phyloP scores from a whole-genome alignment of 2,797 vertebrate species.

The Gallinago stenura region DNA sequence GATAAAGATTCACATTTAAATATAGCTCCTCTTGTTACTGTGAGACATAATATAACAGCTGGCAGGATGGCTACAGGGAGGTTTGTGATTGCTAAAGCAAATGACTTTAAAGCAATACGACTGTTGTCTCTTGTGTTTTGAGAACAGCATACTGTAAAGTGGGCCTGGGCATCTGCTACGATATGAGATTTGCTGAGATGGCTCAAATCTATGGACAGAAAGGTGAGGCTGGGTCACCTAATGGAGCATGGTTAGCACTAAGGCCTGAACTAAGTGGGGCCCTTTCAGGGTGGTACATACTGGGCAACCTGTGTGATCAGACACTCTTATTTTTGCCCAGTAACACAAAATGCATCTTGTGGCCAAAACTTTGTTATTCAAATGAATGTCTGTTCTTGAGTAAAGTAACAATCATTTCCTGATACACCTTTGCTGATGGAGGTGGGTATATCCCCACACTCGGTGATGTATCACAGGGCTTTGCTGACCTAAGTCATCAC shows the following conservation, averaged over 20 bases:
- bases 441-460: fast-evolving
- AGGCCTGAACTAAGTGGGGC: background rate
- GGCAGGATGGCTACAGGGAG: background rate
- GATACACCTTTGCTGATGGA: background rate
- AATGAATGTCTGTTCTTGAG: background rate
- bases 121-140: slow-evolving; percentile 68
- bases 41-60: background rate
- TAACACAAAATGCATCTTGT: background rate
- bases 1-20: background rate
- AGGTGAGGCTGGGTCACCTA: slow-evolving; percentile 79
- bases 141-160: slow-evolving; percentile 93
- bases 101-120: background rate
- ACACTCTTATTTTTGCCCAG: fast-evolving
- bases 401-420: background rate
- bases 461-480: background rate
- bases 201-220: slow-evolving; percentile 92
- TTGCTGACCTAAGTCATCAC: background rate
- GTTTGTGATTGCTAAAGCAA: background rate
- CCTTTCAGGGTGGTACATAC: fast-evolving
- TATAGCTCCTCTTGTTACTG: background rate
- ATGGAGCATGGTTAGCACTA: background rate
- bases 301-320: background rate
- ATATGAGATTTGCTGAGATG: slow-evolving; percentile 95
- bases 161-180: slow-evolving; percentile 98
- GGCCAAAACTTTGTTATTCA: background rate